Conservation (phyloP, 2,888 invertebrate genomes). For the Aspidapion aeneum region DNA sequence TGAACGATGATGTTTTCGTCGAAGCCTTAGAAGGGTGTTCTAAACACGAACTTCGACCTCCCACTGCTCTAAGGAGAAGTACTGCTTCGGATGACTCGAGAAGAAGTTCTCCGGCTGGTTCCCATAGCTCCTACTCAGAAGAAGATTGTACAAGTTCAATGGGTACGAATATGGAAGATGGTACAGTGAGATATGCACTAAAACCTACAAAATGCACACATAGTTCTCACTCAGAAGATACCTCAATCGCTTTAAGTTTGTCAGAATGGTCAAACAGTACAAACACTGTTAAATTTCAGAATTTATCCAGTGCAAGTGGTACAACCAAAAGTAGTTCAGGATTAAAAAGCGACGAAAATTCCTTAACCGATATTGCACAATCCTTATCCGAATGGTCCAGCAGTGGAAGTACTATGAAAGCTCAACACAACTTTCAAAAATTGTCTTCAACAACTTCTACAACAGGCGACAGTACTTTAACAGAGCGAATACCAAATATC, state of each 20-base stretch:
- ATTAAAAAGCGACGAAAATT: constrained; percentile 76
- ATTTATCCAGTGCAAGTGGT: constrained; percentile 61
- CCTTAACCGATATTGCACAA: constrained; percentile 67
- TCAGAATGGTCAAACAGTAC: constrained; percentile 89
- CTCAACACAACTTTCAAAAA: constrained; percentile 48
- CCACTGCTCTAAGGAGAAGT: constrained; percentile 45
- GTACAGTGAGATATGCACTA: constrained; percentile 74
- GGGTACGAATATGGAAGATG: constrained; percentile 72
- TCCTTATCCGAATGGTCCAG: constrained; percentile 84
- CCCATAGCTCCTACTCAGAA: constrained; percentile 70
- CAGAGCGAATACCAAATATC: constrained; percentile 70
- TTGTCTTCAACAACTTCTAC: constrained; percentile 43
- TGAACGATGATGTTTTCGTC: constrained; percentile 49
- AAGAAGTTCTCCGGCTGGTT: constrained; percentile 43
- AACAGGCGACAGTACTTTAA: constrained; percentile 49
- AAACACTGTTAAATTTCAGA: constrained; percentile 78
- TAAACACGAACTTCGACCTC: constrained; percentile 41
- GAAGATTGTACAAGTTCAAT: constrained; percentile 65
- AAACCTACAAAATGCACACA: constrained; percentile 80
- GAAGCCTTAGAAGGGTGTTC: constrained; percentile 41
- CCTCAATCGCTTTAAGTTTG: constrained; percentile 79
- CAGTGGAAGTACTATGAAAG: constrained; percentile 65
- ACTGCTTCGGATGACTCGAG: constrained; percentile 46
- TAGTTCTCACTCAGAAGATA: constrained; percentile 82
- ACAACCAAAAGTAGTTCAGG: constrained; percentile 60